phyloP scores from a whole-genome alignment of 2,888 invertebrate species.

The Tryphoninae sp. region DNA sequence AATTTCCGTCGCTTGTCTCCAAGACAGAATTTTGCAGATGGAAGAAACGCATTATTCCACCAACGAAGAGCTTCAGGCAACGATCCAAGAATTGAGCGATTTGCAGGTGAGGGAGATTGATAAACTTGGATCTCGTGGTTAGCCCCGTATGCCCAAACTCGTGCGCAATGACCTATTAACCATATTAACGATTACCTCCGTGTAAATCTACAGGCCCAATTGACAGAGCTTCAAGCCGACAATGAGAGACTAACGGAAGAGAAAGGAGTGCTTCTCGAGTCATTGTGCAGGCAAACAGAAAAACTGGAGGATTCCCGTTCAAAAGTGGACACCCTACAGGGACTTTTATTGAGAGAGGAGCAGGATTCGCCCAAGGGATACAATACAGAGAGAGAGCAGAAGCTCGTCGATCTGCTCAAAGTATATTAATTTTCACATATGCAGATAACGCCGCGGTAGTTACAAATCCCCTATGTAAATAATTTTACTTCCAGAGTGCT shows the following conservation, averaged over 20 bases:
- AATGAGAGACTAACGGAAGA: slow-evolving; percentile 94
- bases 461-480: too few relatives aligned
- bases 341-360: slow-evolving; percentile 88
- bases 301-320: slow-evolving; percentile 93
- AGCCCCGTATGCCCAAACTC: neutral
- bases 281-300: slow-evolving; percentile 95
- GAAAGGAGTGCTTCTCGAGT: slow-evolving; percentile 94
- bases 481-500: slow-evolving; percentile 82
- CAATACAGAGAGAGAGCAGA: slow-evolving; percentile 90
- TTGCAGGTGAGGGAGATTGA: slow-evolving; percentile 84
- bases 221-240: slow-evolving; percentile 93
- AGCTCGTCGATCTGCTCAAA: slow-evolving; percentile 92
- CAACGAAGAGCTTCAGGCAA: slow-evolving; percentile 96
- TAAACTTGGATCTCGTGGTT: neutral
- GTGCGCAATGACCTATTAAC: neutral
- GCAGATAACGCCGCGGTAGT: neutral
- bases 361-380: slow-evolving; percentile 83
- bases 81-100: slow-evolving; percentile 95
- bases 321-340: slow-evolving; percentile 92
- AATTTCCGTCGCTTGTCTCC: slow-evolving; percentile 94
- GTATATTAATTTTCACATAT: slow-evolving; percentile 77
- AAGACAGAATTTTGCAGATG: slow-evolving; percentile 96
- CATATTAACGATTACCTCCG: too few relatives aligned
- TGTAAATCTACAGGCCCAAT: slow-evolving; percentile 84
- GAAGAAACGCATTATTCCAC: slow-evolving; percentile 94